Base-by-base conservation (phyloP, 2,888 invertebrate genomes). In the Lacanobia wlatinum region DNA sequence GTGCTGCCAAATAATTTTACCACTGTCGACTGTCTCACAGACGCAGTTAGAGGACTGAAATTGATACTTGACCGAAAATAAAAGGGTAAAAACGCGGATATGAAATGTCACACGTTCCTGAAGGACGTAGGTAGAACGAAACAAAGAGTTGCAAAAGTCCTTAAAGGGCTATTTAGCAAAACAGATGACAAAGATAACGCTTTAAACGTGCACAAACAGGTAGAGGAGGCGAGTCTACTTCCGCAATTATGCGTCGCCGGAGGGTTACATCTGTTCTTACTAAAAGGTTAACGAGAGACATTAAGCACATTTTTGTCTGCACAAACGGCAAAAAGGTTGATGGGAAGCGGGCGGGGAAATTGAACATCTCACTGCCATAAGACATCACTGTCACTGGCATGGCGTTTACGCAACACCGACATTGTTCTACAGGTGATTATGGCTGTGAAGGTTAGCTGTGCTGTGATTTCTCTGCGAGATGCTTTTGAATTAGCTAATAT, bases 271-370 rank as follows among this genome's bases (percentile, higher is more conserved):
- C 90, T 91, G 90, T 89, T 90, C 89, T 85, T 87, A 86, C 89
- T 89, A 76, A 93, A 94, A 94, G 94, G 93, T 94, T 93, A 95
- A 95, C 93, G 90, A 92, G 92, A 85, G 86, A 83, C 90, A 92
- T 94, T 86, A 77, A 83, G 77, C 70, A 77, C 84, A 86, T 84
- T 86, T 92, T 91, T 92, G 89, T 88, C 85, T 87, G 85, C 79
- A 83, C 84, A 82, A 88, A 88, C 88, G 88, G 84, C 87, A 89
- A 90, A 90, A 93, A 90, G 79, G 83, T 81, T 87, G 89, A 90
- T 90, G 91, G 88, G 84, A 88, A 88, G 82, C 80, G 80, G 86
- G 83, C 83, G 84, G 87, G 84, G 87, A 89, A 90, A 89, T 86
- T 84, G 85, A 73, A 76, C 87, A 85, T 87, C 82, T 76, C 74